Evolutionary conservation across 2,888 invertebrate genomes (phyloP).

Genomic region (Operophtera brumata): DNA sequence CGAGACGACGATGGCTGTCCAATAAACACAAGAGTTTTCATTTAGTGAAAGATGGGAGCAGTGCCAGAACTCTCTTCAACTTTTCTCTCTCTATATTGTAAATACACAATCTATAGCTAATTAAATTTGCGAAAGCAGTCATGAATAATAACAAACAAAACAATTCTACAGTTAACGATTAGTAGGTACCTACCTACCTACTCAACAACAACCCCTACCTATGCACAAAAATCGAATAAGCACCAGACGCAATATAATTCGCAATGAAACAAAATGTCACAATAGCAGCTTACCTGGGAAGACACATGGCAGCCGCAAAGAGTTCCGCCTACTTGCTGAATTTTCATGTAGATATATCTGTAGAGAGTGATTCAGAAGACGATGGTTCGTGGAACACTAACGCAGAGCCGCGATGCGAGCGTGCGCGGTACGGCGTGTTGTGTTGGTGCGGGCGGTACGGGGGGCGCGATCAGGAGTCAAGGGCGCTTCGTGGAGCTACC

Average conservation of each 20-base stretch:
- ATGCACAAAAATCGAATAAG: not conserved
- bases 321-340: not conserved
- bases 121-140: not conserved
- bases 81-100: not conserved
- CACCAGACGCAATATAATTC: not conserved
- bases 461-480: conserved; percentile 53
- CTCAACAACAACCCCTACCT: too few relatives aligned
- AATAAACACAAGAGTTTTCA: not conserved
- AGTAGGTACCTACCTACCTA: too few relatives aligned
- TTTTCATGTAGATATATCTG: not conserved
- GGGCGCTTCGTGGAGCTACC: conserved; percentile 52
- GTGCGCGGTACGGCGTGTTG: conserved; percentile 41
- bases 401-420: conserved; percentile 29
- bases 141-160: too few relatives aligned
- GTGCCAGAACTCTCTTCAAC: not conserved
- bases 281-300: not conserved
- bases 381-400: conserved; percentile 23
- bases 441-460: conserved; percentile 38
- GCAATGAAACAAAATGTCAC: not conserved
- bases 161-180: too few relatives aligned
- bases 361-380: conserved; percentile 8
- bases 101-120: conserved; percentile 13
- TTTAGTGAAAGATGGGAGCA: not conserved
- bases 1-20: not conserved
- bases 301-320: not conserved